Percentiles rank a stretch among this genome's conserved stretches.
Conservation (phyloP, 1,140 invertebrate species). For the Diorhabda elongata region DNA sequence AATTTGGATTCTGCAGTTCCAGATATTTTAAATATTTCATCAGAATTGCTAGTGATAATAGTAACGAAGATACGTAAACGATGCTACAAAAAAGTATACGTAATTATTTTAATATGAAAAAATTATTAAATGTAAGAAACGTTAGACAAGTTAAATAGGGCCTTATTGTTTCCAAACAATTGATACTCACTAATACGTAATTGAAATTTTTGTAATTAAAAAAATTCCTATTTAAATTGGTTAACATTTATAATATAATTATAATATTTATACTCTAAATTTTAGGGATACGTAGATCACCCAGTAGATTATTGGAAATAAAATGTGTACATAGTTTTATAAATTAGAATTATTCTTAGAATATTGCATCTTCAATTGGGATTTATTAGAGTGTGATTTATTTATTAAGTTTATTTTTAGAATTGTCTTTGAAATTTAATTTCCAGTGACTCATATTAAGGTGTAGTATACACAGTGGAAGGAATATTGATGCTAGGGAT, state of each 20-base stretch:
- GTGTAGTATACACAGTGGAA: no score
- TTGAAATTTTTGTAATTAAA: constrained; percentile 12
- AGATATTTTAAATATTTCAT: constrained; percentile 16
- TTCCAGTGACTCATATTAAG: no score
- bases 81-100: constrained; percentile 46
- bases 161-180: constrained; percentile 11
- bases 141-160: constrained; percentile 37
- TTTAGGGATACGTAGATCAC: constrained; percentile 23
- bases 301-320: not conserved
- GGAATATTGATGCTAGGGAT: no score
- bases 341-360: no score
- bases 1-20: constrained; percentile 27
- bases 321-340: no score
- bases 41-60: constrained; percentile 39
- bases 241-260: constrained; percentile 26
- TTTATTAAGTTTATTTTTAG: no score
- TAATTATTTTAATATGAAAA: constrained; percentile 37
- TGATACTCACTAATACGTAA: constrained; percentile 13
- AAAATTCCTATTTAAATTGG: constrained; percentile 30
- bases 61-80: constrained; percentile 42
- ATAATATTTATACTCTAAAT: constrained; percentile 35
- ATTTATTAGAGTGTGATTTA: no score
- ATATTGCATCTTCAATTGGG: no score
- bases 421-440: no score
- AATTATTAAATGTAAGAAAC: constrained; percentile 24